A percentile compares a stretch with the other conserved stretches of the same genome.
Evolutionary conservation across 2,113 vertebrate genomes (phyloP).

Genomic region (Tretioscincus oriximinensis): DNA sequence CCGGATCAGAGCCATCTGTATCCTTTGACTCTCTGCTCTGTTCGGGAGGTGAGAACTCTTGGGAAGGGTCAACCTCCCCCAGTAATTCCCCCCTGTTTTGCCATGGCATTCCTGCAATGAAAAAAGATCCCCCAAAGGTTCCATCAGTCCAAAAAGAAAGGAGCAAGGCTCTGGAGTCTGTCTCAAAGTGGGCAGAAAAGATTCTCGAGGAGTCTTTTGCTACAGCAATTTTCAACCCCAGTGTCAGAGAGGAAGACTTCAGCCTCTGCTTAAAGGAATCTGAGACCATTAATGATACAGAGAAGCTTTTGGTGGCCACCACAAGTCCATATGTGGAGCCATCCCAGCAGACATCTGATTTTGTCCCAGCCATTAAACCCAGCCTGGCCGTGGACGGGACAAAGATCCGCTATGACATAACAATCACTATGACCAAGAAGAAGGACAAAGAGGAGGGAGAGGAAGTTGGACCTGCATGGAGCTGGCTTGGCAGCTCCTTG

Average conservation of each 20-base stretch:
- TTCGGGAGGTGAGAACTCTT: neutral
- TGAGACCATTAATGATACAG: neutral
- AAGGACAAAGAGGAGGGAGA: neutral
- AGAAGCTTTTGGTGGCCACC: neutral
- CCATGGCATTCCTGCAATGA: neutral
- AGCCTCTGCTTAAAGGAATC: neutral
- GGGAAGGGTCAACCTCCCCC: neutral
- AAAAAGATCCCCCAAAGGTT: neutral
- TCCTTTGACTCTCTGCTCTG: slow-evolving; percentile 25
- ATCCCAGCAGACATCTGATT: too few species aligned
- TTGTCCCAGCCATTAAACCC: accelerated
- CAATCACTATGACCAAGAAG: slow-evolving; percentile 1
- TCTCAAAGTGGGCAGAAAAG: neutral
- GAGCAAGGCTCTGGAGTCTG: too few species aligned
- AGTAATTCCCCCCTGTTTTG: neutral
- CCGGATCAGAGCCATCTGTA: neutral
- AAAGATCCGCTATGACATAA: neutral
- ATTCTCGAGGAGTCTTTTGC: neutral
- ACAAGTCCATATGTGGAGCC: neutral
- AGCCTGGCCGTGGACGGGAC: accelerated
- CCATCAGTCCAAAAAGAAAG: neutral
- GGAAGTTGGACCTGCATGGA: accelerated
- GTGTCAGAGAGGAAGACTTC: too few species aligned
- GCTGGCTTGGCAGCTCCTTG: neutral
- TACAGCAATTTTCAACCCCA: neutral